Evolutionary conservation across 2,113 vertebrate genomes (phyloP).

Genomic region (Syngnathus typhle): DNA sequence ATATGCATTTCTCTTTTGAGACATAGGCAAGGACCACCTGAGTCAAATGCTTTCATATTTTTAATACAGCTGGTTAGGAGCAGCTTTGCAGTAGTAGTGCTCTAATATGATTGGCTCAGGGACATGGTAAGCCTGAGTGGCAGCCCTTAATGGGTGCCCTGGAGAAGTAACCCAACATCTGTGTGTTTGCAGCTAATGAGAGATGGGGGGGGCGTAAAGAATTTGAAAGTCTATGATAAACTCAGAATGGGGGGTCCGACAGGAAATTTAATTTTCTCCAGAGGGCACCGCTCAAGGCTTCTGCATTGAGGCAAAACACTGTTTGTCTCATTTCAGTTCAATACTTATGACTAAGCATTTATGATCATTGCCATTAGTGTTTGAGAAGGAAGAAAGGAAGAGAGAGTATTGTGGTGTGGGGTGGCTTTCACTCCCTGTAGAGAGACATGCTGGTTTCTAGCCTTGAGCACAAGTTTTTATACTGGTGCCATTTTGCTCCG

Average conservation of each 20-base stretch:
- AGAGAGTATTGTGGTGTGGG: slow-evolving; percentile 42
- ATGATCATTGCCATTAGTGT: slow-evolving; percentile 52
- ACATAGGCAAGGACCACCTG: slow-evolving; percentile 40
- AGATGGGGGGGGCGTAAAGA: slow-evolving; percentile 63
- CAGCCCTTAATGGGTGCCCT: slow-evolving; percentile 72
- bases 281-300: slow-evolving; percentile 56
- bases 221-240: slow-evolving; percentile 68
- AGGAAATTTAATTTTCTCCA: slow-evolving; percentile 57
- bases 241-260: slow-evolving; percentile 52
- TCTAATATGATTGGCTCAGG: slow-evolving; percentile 66
- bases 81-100: slow-evolving; percentile 29
- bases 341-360: slow-evolving; percentile 51
- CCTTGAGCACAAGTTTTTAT: slow-evolving; percentile 35
- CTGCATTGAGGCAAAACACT: slow-evolving; percentile 41
- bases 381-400: slow-evolving; percentile 38
- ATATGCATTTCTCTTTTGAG: slow-evolving; percentile 5
- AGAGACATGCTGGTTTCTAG: slow-evolving; percentile 51
- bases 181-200: slow-evolving; percentile 76
- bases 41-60: slow-evolving; percentile 38
- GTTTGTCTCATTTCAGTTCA: slow-evolving; percentile 57
- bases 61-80: slow-evolving; percentile 47
- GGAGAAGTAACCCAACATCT: slow-evolving; percentile 72
- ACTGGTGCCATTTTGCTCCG: slow-evolving; percentile 33
- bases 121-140: slow-evolving; percentile 61
- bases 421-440: slow-evolving; percentile 53